These are phyloP conservation scores for Ephestia elutella DNA, from an alignment of 1,140 invertebrate species.

Conservation along the genomic window DNA sequence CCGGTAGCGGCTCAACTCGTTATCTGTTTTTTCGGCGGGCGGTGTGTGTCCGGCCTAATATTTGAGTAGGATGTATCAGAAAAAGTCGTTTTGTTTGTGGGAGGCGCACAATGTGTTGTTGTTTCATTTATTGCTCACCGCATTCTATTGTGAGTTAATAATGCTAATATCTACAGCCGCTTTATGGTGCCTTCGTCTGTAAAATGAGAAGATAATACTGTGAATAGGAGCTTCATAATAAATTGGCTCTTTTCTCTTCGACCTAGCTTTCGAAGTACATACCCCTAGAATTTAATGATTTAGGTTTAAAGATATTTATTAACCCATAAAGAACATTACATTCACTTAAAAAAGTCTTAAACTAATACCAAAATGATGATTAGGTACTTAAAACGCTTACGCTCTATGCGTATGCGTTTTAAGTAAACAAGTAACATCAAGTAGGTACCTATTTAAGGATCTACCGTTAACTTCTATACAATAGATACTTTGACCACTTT, in stretches of 20 bases:
- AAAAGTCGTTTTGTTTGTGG: conserved; percentile 56
- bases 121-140: conserved; percentile 36
- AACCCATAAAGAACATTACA: not conserved
- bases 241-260: not conserved
- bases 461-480: too few relatives aligned
- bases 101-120: conserved; percentile 42
- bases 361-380: too few relatives aligned
- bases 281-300: conserved; percentile 7
- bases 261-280: not conserved
- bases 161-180: conserved; percentile 8
- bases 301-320: conserved; percentile 26
- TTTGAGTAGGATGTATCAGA: conserved; percentile 50
- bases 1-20: conserved; percentile 62
- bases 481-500: too few relatives aligned
- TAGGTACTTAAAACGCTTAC: too few relatives aligned
- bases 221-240: not conserved
- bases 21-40: conserved; percentile 50
- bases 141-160: conserved; percentile 22
- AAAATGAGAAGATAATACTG: not conserved
- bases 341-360: not conserved
- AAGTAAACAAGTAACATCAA: too few relatives aligned
- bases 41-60: conserved; percentile 62
- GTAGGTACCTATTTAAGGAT: too few relatives aligned
- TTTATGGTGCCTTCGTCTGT: not conserved
- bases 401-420: too few relatives aligned